These are phyloP conservation scores for Neodiprion fabricii DNA, from an alignment of 1,140 invertebrate genomes.

Conservation along the genomic window DNA sequence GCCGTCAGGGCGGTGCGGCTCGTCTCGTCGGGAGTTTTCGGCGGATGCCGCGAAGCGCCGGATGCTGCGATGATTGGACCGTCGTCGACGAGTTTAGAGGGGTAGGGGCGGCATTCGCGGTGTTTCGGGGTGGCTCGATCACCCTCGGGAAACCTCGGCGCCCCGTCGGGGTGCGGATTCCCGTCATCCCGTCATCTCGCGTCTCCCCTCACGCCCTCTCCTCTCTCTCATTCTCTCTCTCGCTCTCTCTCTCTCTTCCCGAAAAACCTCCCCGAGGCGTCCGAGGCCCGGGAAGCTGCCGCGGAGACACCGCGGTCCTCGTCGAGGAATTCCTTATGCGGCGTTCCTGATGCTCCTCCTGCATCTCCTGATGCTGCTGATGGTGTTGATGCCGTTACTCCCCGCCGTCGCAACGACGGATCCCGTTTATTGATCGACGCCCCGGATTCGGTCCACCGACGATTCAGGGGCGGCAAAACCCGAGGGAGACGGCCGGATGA, in stretches of 20 bases:
- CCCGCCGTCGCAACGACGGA: neutral
- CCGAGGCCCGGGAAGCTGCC: too few species aligned
- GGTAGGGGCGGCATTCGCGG: slow-evolving; percentile 27
- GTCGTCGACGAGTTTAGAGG: slow-evolving; percentile 46
- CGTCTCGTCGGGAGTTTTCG: slow-evolving; percentile 41
- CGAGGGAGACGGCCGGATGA: slow-evolving; percentile 21
- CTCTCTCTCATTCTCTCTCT: slow-evolving; percentile 19
- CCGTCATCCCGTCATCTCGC: slow-evolving; percentile 40
- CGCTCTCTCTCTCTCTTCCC: slow-evolving; percentile 28
- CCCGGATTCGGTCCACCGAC: slow-evolving; percentile 13
- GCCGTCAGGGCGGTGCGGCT: slow-evolving; percentile 18
- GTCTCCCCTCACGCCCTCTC: slow-evolving; percentile 47
- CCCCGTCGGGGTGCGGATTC: slow-evolving; percentile 22
- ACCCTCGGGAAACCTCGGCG: slow-evolving; percentile 7
- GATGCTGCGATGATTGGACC: slow-evolving; percentile 63
- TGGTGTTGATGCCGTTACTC: neutral
- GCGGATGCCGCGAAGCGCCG: slow-evolving; percentile 49
- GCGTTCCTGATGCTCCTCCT: slow-evolving; percentile 37
- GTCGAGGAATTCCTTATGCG: slow-evolving; percentile 36
- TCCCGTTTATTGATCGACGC: slow-evolving; percentile 50
- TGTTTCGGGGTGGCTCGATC: slow-evolving; percentile 28
- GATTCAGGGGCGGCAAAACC: neutral
- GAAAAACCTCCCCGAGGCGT: neutral
- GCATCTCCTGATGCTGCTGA: slow-evolving; percentile 40
- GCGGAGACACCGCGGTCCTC: slow-evolving; percentile 16